Evolutionary conservation across 2,113 vertebrate species (phyloP).

Genomic region (Indri indri): DNA sequence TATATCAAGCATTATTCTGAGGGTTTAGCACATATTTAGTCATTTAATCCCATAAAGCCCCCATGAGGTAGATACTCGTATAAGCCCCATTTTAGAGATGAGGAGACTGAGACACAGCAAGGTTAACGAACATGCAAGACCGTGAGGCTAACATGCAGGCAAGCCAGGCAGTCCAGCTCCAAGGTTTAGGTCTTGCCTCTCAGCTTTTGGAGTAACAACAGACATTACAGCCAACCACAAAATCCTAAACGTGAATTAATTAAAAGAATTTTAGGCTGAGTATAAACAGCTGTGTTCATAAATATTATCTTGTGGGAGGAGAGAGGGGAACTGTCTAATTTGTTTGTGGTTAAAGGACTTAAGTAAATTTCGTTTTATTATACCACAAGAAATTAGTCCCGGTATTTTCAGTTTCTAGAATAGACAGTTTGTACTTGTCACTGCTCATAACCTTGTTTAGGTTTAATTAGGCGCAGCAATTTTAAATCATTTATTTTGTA

Average conservation of each 20-base stretch:
- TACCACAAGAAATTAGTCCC: conserved; percentile 39
- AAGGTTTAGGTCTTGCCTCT: neutral
- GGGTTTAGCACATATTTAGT: neutral
- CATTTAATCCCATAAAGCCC: neutral
- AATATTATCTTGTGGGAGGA: conserved; percentile 33
- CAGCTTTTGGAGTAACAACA: neutral
- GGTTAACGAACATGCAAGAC: neutral
- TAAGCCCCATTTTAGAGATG: neutral
- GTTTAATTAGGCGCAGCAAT: conserved; percentile 29
- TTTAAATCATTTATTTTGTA: conserved; percentile 14
- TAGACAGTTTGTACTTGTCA: conserved; percentile 15
- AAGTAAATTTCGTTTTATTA: conserved; percentile 63
- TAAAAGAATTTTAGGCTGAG: conserved; percentile 36
- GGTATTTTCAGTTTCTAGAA: conserved; percentile 41
- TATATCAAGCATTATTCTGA: neutral
- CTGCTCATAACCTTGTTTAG: conserved; percentile 32
- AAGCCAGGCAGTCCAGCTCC: neutral
- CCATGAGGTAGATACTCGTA: neutral
- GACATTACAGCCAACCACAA: neutral
- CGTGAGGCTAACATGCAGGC: neutral
- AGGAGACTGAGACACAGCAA: neutral
- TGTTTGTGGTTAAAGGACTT: conserved; percentile 47
- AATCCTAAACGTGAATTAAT: neutral
- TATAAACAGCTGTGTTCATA: conserved; percentile 42
- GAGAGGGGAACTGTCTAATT: conserved; percentile 13